Percentiles rank a stretch among this genome's conserved stretches.
Conservation (phyloP, 92 coral and sea anemone species). For the Montipora capitata region DNA sequence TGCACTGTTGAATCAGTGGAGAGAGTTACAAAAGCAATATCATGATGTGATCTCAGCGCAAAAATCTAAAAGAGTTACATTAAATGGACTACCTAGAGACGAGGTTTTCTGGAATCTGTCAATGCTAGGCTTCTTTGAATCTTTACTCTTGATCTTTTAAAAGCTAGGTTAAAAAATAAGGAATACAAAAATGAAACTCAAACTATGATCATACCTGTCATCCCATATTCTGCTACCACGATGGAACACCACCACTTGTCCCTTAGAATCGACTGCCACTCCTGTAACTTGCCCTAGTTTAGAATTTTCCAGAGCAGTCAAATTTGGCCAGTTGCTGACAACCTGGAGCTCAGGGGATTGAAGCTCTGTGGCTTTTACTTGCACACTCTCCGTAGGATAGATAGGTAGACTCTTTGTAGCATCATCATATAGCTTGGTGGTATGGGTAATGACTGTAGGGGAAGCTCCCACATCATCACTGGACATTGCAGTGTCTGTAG, state of each 20-base stretch:
- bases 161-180: no score
- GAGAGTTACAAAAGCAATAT: no score
- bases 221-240: slow-evolving; percentile 92
- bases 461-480: background rate
- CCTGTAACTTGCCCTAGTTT: slow-evolving; percentile 95
- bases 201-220: slow-evolving; percentile 46
- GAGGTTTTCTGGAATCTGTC: no score
- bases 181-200: no score
- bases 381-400: background rate
- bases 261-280: slow-evolving; percentile 83
- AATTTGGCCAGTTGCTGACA: slow-evolving; percentile 89
- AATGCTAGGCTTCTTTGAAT: no score
- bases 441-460: background rate
- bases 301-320: slow-evolving; percentile 32
- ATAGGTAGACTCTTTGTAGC: background rate
- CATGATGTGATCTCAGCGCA: no score
- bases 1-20: no score
- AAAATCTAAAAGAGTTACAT: no score
- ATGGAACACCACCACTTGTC: slow-evolving; percentile 88
- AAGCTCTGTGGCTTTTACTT: background rate
- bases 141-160: no score
- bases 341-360: slow-evolving; percentile 6
- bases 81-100: no score
- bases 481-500: background rate
- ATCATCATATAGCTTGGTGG: background rate